Base-by-base conservation (phyloP, 2,888 invertebrate species). In the Heliconius erato region DNA sequence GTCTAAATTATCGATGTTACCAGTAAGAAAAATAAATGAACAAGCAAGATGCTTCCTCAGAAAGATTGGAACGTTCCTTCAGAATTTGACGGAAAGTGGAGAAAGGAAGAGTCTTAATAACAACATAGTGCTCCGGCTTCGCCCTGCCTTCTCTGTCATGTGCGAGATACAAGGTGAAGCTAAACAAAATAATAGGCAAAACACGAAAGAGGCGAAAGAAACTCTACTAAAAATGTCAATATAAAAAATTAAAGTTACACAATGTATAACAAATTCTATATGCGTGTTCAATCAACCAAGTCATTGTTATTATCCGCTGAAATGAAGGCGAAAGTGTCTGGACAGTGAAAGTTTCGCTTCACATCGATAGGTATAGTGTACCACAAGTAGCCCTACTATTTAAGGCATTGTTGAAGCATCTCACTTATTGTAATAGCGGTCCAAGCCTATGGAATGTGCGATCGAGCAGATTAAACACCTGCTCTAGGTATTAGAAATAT, bases 251-350 rank as follows among this genome's bases (percentile, higher is more conserved):
- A 26, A 16, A 44, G 16, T 44, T 40, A 79, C 74, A 40, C 67
- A 79, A 71, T 69, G 26, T 72, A 72, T 72, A n/a, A 26, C 40
- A 67, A 83, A 82, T 81, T 74, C 79, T 82, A 80, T 82, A 86
- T 82, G 85, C 86, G 85, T 83, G 82, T 78, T 85, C 84, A 87
- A 89, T 91, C 90, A 89, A 88, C 89, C 91, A 76, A 65, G 92
- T 91, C 83, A 78, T 91, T 80, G 85, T 84, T 88, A 89, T 91
- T 91, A 90, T 88, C 89, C 88, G 89, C 88, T 88, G 83, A 88
- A 89, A 88, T 89, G 91, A 93, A 91, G 92, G 92, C 92, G 94
- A 94, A 94, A 94, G 94, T 93, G 89, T 89, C 89, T 85, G 85
- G 85, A 85, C 87, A 91, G 93, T 92, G 94, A 94, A 94, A 94